Evolutionary conservation across 1,140 invertebrate genomes (phyloP).

Genomic region (Riptortus pedestris): DNA sequence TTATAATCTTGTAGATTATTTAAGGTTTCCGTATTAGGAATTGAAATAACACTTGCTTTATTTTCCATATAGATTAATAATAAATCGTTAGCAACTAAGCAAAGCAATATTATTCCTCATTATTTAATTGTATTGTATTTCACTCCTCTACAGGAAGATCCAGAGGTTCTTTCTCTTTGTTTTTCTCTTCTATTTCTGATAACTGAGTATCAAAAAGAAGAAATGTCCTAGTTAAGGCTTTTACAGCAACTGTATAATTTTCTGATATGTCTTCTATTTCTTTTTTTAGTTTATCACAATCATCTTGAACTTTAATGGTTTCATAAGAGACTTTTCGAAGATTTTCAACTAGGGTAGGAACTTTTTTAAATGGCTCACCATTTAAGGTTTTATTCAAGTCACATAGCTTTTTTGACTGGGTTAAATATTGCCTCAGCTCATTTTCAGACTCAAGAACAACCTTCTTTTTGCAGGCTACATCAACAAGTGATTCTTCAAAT

Average conservation of each 20-base stretch:
- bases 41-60: neutral
- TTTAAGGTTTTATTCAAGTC: slow-evolving; percentile 5
- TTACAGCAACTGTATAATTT: slow-evolving; percentile 8
- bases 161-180: neutral
- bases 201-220: neutral
- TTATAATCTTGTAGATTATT: neutral
- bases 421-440: slow-evolving; percentile 14
- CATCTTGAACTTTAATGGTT: neutral
- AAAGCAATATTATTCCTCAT: too few relatives aligned
- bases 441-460: slow-evolving; percentile 21
- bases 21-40: neutral
- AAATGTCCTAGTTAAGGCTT: slow-evolving; percentile 6
- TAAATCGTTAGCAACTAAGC: too few relatives aligned
- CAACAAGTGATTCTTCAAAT: slow-evolving; percentile 18
- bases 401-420: slow-evolving; percentile 14
- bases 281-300: slow-evolving; percentile 7
- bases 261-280: slow-evolving; percentile 5
- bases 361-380: slow-evolving; percentile 20
- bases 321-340: slow-evolving; percentile 13
- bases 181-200: neutral
- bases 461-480: slow-evolving; percentile 9
- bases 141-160: neutral
- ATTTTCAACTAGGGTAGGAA: slow-evolving; percentile 19
- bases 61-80: too few relatives aligned
- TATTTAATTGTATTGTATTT: too few relatives aligned